Conservation (phyloP, 2,888 invertebrate genomes). For the Exocentrus adspersus region DNA sequence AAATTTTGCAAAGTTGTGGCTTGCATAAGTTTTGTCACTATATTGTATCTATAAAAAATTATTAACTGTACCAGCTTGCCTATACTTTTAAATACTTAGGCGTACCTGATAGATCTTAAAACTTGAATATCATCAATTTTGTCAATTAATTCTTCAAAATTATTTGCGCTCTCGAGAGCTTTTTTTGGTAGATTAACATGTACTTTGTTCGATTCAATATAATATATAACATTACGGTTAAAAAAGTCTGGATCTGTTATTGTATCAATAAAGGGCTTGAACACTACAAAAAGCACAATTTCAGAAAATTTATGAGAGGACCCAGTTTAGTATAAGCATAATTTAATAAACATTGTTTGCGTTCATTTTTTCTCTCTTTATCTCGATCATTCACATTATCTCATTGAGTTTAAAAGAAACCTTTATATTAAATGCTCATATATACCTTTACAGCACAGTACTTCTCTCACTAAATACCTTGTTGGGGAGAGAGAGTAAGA, state of each 20-base stretch:
- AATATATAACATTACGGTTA: constrained; percentile 85
- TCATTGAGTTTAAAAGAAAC: too few relatives aligned
- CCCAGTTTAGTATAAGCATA: too few relatives aligned
- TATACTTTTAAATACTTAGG: background rate
- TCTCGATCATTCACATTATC: too few relatives aligned
- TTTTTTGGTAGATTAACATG: constrained; percentile 81
- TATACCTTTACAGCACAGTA: constrained; percentile 84
- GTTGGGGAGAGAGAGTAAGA: constrained; percentile 82
- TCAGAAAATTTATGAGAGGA: constrained; percentile 14
- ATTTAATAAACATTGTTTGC: too few relatives aligned
- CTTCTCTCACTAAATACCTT: constrained; percentile 83
- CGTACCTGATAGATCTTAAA: constrained; percentile 81
- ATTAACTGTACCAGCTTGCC: too few relatives aligned
- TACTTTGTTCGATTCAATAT: constrained; percentile 83
- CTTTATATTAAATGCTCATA: background rate
- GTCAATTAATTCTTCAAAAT: constrained; percentile 89
- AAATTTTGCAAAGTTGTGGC: constrained; percentile 91
- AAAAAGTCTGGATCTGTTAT: constrained; percentile 92
- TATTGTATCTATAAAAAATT: constrained; percentile 79
- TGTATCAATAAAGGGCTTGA: constrained; percentile 84
- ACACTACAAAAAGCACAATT: constrained; percentile 66
- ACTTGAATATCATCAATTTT: constrained; percentile 84
- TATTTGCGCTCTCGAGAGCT: constrained; percentile 88
- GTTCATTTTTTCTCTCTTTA: too few relatives aligned
- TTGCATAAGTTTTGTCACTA: constrained; percentile 93